phyloP scores from a whole-genome alignment of 2,113 vertebrate species.

The Oenanthe melanoleuca region DNA sequence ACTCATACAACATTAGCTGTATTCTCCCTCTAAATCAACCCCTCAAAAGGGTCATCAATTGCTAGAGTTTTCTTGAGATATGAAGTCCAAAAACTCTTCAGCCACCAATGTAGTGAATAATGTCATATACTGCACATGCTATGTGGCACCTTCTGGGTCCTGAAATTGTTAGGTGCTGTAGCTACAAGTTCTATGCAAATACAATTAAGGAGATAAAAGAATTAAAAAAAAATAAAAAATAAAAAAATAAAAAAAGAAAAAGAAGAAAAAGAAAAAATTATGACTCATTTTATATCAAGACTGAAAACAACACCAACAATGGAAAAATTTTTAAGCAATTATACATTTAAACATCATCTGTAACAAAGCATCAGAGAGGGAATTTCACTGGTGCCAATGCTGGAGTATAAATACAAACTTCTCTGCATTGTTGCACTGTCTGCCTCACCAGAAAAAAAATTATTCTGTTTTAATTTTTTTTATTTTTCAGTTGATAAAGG shows the following conservation, averaged over 20 bases:
- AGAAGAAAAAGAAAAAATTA: not conserved
- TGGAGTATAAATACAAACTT: not conserved
- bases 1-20: not conserved
- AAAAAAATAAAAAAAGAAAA: accelerated
- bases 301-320: not conserved
- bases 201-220: not conserved
- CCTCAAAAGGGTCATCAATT: not conserved
- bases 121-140: not conserved
- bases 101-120: not conserved
- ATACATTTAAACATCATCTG: not conserved
- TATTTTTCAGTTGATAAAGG: not conserved
- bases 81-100: not conserved
- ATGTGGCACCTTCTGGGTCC: not conserved
- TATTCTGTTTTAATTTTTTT: not conserved
- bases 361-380: not conserved
- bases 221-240: not conserved
- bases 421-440: not conserved
- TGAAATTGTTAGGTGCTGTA: not conserved
- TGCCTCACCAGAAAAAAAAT: not conserved
- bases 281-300: not conserved
- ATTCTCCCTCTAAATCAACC: not conserved
- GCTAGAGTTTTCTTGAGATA: not conserved
- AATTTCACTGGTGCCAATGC: not conserved
- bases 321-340: not conserved
- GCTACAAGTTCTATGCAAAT: not conserved